Conservation (phyloP, 2,888 invertebrate species). For the Calephelis perditalis region DNA sequence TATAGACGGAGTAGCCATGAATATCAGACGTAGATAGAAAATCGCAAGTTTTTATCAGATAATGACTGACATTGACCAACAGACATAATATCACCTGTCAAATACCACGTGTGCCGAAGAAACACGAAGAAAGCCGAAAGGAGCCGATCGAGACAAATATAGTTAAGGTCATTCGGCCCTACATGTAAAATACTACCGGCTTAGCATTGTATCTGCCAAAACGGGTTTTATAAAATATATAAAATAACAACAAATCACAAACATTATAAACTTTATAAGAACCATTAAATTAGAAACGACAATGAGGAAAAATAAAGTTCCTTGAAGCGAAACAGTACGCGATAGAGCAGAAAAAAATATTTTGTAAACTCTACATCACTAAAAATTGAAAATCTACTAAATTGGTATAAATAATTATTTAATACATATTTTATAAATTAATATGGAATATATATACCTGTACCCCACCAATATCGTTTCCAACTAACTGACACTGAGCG, state of each 20-base stretch:
- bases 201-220: conserved; percentile 31
- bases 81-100: conserved; percentile 44
- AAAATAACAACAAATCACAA: neutral
- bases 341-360: conserved; percentile 10
- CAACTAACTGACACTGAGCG: conserved; percentile 67
- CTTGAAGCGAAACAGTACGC: neutral
- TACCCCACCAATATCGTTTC: conserved; percentile 75
- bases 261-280: conserved; percentile 7
- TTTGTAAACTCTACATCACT: conserved; percentile 13
- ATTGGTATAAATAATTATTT: neutral
- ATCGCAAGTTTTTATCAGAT: neutral
- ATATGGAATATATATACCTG: conserved; percentile 55
- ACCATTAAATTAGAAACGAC: conserved; percentile 11
- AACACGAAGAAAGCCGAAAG: conserved; percentile 46
- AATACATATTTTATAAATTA: neutral
- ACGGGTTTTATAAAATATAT: conserved; percentile 17
- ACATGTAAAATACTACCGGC: conserved; percentile 38
- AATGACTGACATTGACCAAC: conserved; percentile 20
- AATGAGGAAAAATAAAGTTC: conserved; percentile 18
- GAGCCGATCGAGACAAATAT: conserved; percentile 54
- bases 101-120: conserved; percentile 62
- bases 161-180: conserved; percentile 51
- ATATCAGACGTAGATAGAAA: neutral
- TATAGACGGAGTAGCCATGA: neutral
- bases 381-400: neutral